Conservation (phyloP, 2,113 vertebrate species). For the Polyodon spathula region DNA sequence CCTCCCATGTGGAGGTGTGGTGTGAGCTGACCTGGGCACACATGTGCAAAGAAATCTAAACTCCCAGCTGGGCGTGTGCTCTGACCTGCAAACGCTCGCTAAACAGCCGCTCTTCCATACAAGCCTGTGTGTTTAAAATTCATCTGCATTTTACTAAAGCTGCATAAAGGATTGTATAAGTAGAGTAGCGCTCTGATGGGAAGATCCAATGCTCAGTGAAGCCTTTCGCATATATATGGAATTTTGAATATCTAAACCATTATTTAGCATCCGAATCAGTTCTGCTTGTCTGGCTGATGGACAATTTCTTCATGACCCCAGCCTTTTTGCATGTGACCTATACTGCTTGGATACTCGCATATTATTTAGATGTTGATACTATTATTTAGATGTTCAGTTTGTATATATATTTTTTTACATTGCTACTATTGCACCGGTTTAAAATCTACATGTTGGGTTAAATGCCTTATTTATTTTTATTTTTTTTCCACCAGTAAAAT, state of each 20-base stretch:
- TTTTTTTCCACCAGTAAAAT: no score
- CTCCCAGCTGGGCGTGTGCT: constrained; percentile 2
- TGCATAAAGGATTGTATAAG: constrained; percentile 74
- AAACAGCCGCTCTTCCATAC: constrained; percentile 46
- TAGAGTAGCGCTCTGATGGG: constrained; percentile 71
- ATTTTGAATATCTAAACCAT: constrained; percentile 90
- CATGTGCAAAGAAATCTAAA: neutral
- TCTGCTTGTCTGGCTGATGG: constrained; percentile 99
- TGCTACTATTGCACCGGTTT: no score
- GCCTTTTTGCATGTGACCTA: constrained; percentile 91
- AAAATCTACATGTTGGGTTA: no score
- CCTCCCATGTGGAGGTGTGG: no score
- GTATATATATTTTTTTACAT: constrained; percentile 50
- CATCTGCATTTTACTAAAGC: constrained; percentile 55
- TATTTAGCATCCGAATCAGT: constrained; percentile 99
- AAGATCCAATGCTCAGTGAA: constrained; percentile 84
- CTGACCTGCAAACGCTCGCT: constrained; percentile 39
- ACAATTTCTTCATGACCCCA: constrained; percentile 91
- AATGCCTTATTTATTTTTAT: constrained; percentile 16
- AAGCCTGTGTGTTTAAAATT: constrained; percentile 71
- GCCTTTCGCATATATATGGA: constrained; percentile 95
- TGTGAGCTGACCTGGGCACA: neutral
- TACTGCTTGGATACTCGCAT: constrained; percentile 77
- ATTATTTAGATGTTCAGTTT: constrained; percentile 85
- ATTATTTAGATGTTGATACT: constrained; percentile 8